Evolutionary conservation across 2,888 invertebrate genomes (phyloP).

Genomic region (Drosophila mimica): DNA sequence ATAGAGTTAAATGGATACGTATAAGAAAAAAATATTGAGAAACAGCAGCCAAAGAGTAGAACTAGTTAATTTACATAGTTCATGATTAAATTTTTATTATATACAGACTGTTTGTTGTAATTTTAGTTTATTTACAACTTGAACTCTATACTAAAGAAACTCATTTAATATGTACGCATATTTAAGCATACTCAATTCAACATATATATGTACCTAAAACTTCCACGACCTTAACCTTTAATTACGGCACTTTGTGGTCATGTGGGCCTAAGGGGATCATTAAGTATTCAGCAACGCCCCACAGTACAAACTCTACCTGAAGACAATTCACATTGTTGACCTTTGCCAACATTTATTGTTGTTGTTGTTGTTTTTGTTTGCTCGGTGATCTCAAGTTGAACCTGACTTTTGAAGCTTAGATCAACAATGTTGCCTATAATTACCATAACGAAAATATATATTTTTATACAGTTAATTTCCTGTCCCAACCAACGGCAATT

Average conservation of each 20-base stretch:
- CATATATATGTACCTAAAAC: background rate
- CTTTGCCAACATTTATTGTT: slow-evolving; percentile 43
- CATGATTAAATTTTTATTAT: background rate
- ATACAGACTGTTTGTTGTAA: background rate
- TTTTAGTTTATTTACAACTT: background rate
- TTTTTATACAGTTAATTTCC: slow-evolving; percentile 44
- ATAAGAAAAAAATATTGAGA: too few relatives aligned
- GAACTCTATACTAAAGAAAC: background rate
- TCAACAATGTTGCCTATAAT: slow-evolving; percentile 61
- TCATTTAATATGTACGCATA: background rate
- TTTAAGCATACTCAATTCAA: background rate
- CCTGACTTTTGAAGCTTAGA: slow-evolving; percentile 54
- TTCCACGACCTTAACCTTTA: slow-evolving; percentile 34
- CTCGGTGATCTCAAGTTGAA: slow-evolving; percentile 31
- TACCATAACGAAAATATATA: slow-evolving; percentile 67
- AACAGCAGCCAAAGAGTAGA: too few relatives aligned
- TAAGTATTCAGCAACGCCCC: slow-evolving; percentile 43
- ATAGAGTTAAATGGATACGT: background rate
- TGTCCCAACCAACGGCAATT: slow-evolving; percentile 39
- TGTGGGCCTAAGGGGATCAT: slow-evolving; percentile 27
- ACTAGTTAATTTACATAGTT: too few relatives aligned
- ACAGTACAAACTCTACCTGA: slow-evolving; percentile 27
- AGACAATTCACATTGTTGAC: slow-evolving; percentile 42
- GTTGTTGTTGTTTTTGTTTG: background rate
- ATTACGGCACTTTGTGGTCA: slow-evolving; percentile 27